Evolutionary conservation across 2,113 vertebrate genomes (phyloP).

Genomic region (Nipponia nippon): DNA sequence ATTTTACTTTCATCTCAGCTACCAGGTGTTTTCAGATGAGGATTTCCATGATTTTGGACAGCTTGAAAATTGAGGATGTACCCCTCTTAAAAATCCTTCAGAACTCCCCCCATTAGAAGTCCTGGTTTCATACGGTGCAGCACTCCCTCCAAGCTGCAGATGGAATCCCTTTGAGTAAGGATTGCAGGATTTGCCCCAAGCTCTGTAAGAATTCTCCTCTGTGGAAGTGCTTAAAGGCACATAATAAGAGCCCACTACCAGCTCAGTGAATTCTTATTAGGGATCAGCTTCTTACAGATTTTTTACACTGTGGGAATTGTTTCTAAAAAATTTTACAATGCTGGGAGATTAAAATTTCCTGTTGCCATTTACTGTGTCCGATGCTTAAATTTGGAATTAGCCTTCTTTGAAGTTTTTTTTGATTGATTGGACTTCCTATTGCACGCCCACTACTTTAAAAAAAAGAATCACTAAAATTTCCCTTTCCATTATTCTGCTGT

Average conservation of each 20-base stretch:
- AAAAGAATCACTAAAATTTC: background rate
- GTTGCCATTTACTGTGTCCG: background rate
- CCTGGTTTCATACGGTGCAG: background rate
- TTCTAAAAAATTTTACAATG: background rate
- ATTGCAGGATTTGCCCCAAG: conserved; percentile 36
- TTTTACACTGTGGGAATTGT: conserved; percentile 27
- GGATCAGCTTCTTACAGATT: background rate
- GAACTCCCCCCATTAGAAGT: background rate
- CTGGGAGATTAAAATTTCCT: conserved; percentile 2
- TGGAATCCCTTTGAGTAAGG: conserved; percentile 21
- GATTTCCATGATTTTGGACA: conserved; percentile 10
- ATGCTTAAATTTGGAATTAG: conserved; percentile 2
- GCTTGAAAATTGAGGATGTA: background rate
- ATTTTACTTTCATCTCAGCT: background rate
- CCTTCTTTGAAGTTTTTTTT: background rate
- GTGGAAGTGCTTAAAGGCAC: conserved; percentile 26
- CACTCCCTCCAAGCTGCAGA: background rate
- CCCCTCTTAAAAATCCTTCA: background rate
- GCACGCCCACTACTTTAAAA: background rate
- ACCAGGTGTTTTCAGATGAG: background rate
- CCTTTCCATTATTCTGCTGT: background rate
- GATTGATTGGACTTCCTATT: background rate
- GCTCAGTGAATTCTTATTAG: conserved; percentile 25
- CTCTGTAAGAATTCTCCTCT: conserved; percentile 37
- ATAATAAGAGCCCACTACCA: conserved; percentile 1